Evolutionary conservation across 92 coral and sea anemone species (phyloP).

Genomic region (Parazoanthus atlanticus): DNA sequence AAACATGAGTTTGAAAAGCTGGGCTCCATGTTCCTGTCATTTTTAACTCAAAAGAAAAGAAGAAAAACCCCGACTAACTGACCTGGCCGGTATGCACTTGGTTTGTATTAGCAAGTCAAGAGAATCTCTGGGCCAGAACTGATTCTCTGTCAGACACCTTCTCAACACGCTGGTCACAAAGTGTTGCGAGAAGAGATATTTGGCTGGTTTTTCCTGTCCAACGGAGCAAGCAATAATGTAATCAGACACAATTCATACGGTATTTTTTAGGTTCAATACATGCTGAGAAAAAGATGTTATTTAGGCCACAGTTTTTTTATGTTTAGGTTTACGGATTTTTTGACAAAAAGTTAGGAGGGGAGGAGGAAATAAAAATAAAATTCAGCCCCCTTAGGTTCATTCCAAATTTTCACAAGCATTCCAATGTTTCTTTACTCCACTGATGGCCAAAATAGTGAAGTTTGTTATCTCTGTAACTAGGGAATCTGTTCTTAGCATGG

Average conservation of each 20-base stretch:
- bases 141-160: constrained; percentile 77
- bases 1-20: too few relatives aligned
- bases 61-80: neutral
- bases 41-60: neutral
- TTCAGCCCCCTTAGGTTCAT: too few relatives aligned
- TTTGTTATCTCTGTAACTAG: too few relatives aligned
- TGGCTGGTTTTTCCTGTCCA: constrained; percentile 47
- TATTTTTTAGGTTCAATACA: neutral
- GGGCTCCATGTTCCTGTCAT: too few relatives aligned
- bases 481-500: too few relatives aligned
- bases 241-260: neutral
- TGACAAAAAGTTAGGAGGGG: too few relatives aligned
- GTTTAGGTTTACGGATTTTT: too few relatives aligned
- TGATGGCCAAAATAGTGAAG: too few relatives aligned
- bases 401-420: too few relatives aligned
- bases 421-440: too few relatives aligned
- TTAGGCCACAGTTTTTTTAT: too few relatives aligned
- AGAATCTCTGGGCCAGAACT: constrained; percentile 82
- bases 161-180: constrained; percentile 75
- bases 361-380: too few relatives aligned
- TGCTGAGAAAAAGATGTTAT: neutral
- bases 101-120: constrained; percentile 68
- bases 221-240: neutral
- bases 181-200: constrained; percentile 71
- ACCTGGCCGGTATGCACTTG: constrained; percentile 89